Percentiles rank a stretch among this genome's conserved stretches.
phyloP scores from a whole-genome alignment of 2,113 vertebrate genomes.

The Oenanthe oenanthe region DNA sequence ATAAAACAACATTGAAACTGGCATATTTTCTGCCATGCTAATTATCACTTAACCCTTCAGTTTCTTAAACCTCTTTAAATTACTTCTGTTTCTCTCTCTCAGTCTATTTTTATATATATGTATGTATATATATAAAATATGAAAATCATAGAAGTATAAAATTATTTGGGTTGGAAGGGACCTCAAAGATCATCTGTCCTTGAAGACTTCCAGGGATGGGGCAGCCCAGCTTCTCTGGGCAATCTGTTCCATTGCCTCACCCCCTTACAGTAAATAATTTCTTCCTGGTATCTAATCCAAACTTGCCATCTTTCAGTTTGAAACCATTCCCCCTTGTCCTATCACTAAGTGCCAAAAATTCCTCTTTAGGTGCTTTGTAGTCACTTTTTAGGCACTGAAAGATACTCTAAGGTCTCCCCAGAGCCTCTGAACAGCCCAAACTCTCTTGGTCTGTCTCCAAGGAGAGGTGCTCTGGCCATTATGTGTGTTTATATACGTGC shows the following conservation, averaged over 20 bases:
- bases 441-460: neutral
- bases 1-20: neutral
- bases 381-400: neutral
- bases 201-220: neutral
- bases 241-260: neutral
- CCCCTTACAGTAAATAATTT: neutral
- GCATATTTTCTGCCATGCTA: neutral
- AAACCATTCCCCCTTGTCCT: neutral
- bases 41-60: neutral
- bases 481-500: too few relatives aligned
- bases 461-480: too few relatives aligned
- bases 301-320: neutral
- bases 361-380: neutral
- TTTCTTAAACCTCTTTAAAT: neutral
- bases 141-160: neutral
- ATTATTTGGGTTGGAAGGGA: neutral
- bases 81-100: neutral
- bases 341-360: neutral
- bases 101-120: rapidly evolving
- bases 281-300: neutral
- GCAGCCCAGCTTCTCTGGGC: neutral
- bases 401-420: neutral
- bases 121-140: neutral
- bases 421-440: neutral
- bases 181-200: neutral